Percentiles rank a stretch among this genome's conserved stretches.
These are phyloP conservation scores for Pithys albifrons DNA, from an alignment of 2,113 vertebrate genomes.

Conservation along the genomic window DNA sequence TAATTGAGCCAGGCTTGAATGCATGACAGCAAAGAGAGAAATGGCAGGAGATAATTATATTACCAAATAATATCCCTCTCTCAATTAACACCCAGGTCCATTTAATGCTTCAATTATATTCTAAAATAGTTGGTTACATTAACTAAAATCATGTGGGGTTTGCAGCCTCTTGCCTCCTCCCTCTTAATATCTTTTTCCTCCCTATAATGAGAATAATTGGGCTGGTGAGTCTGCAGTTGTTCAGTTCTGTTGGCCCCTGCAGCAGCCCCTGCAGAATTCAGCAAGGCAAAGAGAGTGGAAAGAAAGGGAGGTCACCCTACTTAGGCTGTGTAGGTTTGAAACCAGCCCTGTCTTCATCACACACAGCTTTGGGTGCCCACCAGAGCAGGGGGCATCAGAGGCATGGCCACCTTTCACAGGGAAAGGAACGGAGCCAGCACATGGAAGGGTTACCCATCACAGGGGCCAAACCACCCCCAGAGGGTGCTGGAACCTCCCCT, in stretches of 20 bases:
- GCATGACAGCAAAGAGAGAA: slow-evolving; percentile 18
- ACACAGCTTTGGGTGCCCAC: neutral
- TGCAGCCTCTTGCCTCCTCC: neutral
- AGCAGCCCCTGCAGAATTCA: neutral
- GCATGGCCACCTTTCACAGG: neutral
- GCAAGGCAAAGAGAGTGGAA: neutral
- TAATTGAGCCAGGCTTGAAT: slow-evolving; percentile 45
- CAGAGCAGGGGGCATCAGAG: neutral
- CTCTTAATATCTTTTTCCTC: neutral
- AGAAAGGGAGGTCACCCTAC: neutral
- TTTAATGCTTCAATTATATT: slow-evolving; percentile 27
- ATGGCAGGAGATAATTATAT: slow-evolving; percentile 18
- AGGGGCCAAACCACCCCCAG: neutral
- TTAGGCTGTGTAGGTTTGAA: neutral
- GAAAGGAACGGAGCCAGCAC: neutral
- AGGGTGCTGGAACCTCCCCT: neutral
- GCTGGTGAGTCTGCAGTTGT: neutral
- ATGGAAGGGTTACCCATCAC: neutral
- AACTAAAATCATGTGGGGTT: neutral
- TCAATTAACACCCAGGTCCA: slow-evolving; percentile 23
- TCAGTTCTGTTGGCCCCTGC: neutral
- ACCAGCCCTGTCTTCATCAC: neutral
- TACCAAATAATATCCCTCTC: slow-evolving; percentile 26
- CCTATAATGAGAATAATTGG: neutral
- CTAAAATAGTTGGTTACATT: slow-evolving; percentile 26